Base-by-base conservation (phyloP, 2,888 invertebrate species). In the Erebia ligea region DNA sequence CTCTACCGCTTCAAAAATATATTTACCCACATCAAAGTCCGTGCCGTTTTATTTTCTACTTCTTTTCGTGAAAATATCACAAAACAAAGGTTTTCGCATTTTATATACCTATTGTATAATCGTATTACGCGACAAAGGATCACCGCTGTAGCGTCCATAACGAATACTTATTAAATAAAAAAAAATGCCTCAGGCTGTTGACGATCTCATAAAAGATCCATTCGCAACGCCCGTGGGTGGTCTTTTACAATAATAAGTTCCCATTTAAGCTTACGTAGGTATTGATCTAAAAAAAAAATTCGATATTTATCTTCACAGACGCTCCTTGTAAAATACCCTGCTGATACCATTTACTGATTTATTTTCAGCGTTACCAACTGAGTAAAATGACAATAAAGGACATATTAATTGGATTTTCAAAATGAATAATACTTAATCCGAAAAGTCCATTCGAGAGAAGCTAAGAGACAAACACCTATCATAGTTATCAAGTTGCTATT, bases 151-250 rank as follows among this genome's bases (percentile, higher is more conserved):
- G 68, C 54, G 68, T 65, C 56, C 34, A 50, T 68, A 64, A 67
- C 63, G 63, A 59, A 67, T 70, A 64, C 42, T 68, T 73, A 73
- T 73, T 73, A 59, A 73, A 73, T 73, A 67, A 71, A 73, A 42
- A 73, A 73, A 68, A 68, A 70, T 70, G 58, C 58, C 67, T 34
- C 68, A 68, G 66, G 66, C 63, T 66, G 65, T 61, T 73, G 68
- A 66, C 68, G 63, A 73, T 68, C 65, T 45, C 66, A 57, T 73
- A 73, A 73, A 71, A 67, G 67, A 63, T 42, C 52, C 66, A 71
- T 71, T 71, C 71, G 66, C 10, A n/a, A 40, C 34, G 68, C 65
- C 73, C 63, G 66, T 59, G 48, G 71, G 71, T 68, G 63, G 66
- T 59, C 70, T 63, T 61, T 63, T 45, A 65, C 63, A 71, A 71